phyloP scores from a whole-genome alignment of 2,113 vertebrate species.

The Calidris pygmaea region DNA sequence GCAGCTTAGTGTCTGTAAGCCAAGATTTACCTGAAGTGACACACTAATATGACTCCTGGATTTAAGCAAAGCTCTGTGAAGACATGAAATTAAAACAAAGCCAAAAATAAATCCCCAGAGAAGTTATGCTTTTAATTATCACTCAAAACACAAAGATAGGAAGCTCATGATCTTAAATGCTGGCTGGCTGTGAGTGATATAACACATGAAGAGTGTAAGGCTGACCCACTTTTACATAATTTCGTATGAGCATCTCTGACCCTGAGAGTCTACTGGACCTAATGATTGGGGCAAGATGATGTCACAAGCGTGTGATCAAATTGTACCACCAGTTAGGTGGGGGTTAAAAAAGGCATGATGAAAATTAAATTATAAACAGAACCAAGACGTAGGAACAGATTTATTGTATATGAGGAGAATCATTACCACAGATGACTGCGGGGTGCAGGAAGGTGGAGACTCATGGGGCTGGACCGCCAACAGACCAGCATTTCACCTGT shows the following conservation, averaged over 20 bases:
- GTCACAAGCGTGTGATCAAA: not conserved
- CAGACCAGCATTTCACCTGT: not conserved
- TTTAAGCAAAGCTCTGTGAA: not conserved
- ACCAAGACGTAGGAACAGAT: not conserved
- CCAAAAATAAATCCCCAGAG: not conserved
- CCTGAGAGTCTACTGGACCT: not conserved
- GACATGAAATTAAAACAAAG: not conserved
- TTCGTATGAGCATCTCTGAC: not conserved
- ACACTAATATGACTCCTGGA: fast-evolving
- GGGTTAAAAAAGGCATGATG: not conserved
- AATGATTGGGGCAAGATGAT: fast-evolving
- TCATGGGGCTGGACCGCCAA: fast-evolving
- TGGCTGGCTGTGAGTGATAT: not conserved
- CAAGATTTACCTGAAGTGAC: not conserved
- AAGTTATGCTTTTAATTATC: not conserved
- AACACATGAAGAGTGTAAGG: fast-evolving
- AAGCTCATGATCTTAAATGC: not conserved
- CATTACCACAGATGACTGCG: not conserved
- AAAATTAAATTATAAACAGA: not conserved
- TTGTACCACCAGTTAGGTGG: fast-evolving
- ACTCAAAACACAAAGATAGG: not conserved
- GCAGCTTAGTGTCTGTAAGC: not conserved
- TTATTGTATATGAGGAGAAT: not conserved
- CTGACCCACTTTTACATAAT: not conserved
- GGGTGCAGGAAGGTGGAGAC: not conserved